Evolutionary conservation across 2,888 invertebrate genomes (phyloP), one percentile per base, ranked within the genome.

Genomic region (Drosophila vallismaia): DNA sequence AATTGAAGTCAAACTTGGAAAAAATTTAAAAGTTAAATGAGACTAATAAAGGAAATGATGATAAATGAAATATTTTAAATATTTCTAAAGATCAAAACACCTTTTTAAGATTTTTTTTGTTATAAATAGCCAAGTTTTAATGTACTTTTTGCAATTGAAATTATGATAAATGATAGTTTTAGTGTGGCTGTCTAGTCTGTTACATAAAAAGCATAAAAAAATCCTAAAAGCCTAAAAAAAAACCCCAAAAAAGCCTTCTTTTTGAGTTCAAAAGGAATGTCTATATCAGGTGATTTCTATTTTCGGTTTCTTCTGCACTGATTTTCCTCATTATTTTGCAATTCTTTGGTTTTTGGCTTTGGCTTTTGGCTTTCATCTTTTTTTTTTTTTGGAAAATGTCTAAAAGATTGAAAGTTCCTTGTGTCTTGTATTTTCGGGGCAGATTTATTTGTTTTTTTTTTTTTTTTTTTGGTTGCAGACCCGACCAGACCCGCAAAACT

Each of bases 391-490:
- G 38, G 12, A 53, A 66, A 54, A 54, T 54, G 54, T 19, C 31
- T 54, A 31, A 33, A 42, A 67, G 48, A 55, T 54, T 55, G 48
- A 55, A 55, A 56, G 48, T 55, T 66, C 14, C 14, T 31, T 46
- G 31, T 31, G 31, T 36, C 31, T 59, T 31, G 31, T 36, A 40
- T 59, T 51, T 66, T 8, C 10, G 14, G 14, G n/a, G 12, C 31
- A 40, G 53, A 46, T 66, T 67, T 63, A 63, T 36, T 42, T 62
- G 14, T 46, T 19, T 1, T 1, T 19, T 19, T 19, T 1, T 1
- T 19, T 19, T 19, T 46, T 45, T 44, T 55, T 36, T 52, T 51
- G 59, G 50, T 67, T 74, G 71, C 71, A 59, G 76, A 28, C 45
- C 28, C 28, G 28, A 28, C 19, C 19, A 33, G 33, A 33, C 36